Conservation (phyloP, 2,888 invertebrate species). For the Argynnis bischoffii region DNA sequence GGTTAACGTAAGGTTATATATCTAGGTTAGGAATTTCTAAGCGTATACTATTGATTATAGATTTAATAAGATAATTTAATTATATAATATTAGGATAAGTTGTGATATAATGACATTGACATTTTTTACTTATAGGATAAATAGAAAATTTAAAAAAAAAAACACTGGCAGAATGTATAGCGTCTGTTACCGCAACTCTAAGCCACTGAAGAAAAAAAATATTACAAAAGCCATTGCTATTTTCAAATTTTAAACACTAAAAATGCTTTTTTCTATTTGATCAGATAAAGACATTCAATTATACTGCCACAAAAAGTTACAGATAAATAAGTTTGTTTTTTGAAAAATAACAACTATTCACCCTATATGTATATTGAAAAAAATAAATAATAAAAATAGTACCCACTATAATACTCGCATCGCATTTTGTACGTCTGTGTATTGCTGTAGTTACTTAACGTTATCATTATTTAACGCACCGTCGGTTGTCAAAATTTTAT, state of each 20-base stretch:
- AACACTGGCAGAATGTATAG: not conserved
- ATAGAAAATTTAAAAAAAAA: not conserved
- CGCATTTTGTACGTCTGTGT: constrained; percentile 11
- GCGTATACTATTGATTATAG: constrained; percentile 7
- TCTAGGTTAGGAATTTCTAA: constrained; percentile 14
- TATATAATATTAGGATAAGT: too few relatives aligned
- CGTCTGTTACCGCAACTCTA: too few relatives aligned
- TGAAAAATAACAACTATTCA: constrained; percentile 3
- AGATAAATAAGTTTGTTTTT: not conserved
- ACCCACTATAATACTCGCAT: constrained; percentile 3
- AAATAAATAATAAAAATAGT: not conserved
- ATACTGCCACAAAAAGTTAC: not conserved
- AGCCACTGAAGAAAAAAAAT: not conserved
- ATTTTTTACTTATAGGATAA: constrained; percentile 6
- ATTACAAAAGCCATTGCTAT: too few relatives aligned
- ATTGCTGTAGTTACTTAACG: constrained; percentile 9
- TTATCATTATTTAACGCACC: constrained; percentile 4
- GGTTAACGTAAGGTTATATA: not conserved
- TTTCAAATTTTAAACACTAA: not conserved
- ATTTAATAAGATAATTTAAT: not conserved
- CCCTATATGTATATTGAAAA: constrained; percentile 1
- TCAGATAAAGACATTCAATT: not conserved
- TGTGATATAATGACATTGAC: not conserved
- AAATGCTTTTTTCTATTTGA: not conserved
- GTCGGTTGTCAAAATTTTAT: not conserved